Evolutionary conservation across 2,797 vertebrate species (phyloP).

Genomic region (Hyperoplus lanceolatus): DNA sequence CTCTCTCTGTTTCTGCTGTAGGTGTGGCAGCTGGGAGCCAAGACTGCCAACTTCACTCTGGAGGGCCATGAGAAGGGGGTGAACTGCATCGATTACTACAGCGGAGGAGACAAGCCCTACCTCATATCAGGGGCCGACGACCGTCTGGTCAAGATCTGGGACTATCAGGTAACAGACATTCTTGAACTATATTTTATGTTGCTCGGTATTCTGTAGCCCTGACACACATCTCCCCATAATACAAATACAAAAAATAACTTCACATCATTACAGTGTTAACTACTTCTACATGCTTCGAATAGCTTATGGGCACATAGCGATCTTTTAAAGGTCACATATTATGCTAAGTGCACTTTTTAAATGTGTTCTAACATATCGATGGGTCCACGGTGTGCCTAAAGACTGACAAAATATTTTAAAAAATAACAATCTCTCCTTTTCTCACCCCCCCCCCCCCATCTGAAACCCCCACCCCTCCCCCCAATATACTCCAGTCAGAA

Average conservation of each 20-base stretch:
- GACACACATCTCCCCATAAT: neutral
- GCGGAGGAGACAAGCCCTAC: constrained; percentile 96
- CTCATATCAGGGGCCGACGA: constrained; percentile 97
- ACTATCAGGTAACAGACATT: constrained; percentile 90
- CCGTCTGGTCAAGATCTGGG: constrained; percentile 95
- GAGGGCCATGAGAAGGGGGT: constrained; percentile 97
- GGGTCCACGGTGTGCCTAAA: too few relatives aligned
- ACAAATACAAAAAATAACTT: neutral
- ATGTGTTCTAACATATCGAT: too few relatives aligned
- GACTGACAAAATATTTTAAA: too few relatives aligned
- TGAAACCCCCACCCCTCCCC: too few relatives aligned
- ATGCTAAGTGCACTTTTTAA: too few relatives aligned
- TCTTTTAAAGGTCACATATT: too few relatives aligned
- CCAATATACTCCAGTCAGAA: too few relatives aligned
- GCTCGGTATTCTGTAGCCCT: neutral
- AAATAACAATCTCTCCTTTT: too few relatives aligned
- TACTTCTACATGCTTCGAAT: neutral
- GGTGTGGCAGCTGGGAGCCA: constrained; percentile 97
- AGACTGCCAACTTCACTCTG: constrained; percentile 94
- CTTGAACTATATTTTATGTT: neutral
- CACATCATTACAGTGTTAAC: too few relatives aligned
- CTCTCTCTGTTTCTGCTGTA: constrained; percentile 50
- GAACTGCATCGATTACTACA: constrained; percentile 97
- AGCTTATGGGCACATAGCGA: neutral
- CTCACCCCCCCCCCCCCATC: too few relatives aligned